Percentiles rank a stretch among this genome's conserved stretches.
These are phyloP conservation scores for Nasonia vitripennis DNA, from an alignment of 1,140 invertebrate species.

Conservation along the genomic window DNA sequence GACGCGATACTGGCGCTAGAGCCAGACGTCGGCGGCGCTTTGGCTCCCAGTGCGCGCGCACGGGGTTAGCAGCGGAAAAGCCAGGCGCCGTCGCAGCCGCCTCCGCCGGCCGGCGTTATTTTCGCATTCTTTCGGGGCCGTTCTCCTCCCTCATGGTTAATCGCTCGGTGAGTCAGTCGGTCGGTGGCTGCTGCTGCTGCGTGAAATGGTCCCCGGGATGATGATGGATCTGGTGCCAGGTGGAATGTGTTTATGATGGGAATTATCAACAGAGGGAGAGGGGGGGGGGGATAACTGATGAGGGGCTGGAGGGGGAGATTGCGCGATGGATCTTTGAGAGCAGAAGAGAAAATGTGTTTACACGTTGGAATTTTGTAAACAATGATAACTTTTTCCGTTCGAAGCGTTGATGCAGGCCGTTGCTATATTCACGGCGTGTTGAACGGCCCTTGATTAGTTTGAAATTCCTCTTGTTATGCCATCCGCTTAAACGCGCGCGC, in stretches of 20 bases:
- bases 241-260: neutral
- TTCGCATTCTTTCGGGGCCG: neutral
- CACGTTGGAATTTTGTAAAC: no score
- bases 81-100: neutral
- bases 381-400: no score
- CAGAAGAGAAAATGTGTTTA: no score
- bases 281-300: no score
- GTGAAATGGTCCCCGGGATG: no score
- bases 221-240: neutral
- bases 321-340: no score
- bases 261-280: no score
- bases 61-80: neutral
- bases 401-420: no score
- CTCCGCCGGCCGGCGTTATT: neutral
- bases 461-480: neutral
- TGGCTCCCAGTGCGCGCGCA: neutral
- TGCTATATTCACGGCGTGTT: no score
- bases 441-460: neutral
- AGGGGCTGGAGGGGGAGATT: no score
- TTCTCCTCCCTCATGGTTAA: neutral
- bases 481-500: neutral
- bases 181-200: neutral
- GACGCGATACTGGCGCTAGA: slow-evolving; percentile 23
- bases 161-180: neutral
- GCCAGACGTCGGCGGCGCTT: neutral